Conservation (phyloP, 2,113 vertebrate species). For the Pipa parva region DNA sequence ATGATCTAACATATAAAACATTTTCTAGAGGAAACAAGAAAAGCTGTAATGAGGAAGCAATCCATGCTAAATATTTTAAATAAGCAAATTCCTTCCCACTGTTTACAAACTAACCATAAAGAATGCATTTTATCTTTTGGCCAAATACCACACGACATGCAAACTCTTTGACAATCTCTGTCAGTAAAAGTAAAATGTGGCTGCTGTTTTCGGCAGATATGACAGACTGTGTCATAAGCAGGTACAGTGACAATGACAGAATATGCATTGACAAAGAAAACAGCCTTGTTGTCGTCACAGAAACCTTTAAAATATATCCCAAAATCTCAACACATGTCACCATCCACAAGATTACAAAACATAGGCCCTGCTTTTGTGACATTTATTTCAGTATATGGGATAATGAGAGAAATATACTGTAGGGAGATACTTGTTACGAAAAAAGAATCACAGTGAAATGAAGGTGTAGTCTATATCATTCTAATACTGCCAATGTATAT, state of each 20-base stretch:
- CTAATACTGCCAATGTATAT: conserved; percentile 25
- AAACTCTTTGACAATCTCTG: conserved; percentile 42
- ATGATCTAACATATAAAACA: conserved; percentile 1
- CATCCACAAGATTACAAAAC: conserved; percentile 40
- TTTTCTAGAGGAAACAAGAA: conserved; percentile 13
- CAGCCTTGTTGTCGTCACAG: conserved; percentile 41
- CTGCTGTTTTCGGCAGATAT: conserved; percentile 30
- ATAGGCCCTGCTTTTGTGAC: conserved; percentile 36
- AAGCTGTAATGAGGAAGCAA: conserved; percentile 33
- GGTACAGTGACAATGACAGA: conserved; percentile 38
- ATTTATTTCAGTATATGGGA: conserved; percentile 36
- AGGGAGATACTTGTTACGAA: conserved; percentile 10
- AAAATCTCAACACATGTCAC: conserved; percentile 41
- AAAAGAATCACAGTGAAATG: neutral
- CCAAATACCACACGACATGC: conserved; percentile 37
- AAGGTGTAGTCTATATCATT: conserved; percentile 19
- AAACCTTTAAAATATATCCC: conserved; percentile 41
- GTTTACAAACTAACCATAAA: conserved; percentile 40
- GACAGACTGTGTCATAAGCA: conserved; percentile 35
- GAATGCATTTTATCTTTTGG: conserved; percentile 37
- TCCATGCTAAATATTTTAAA: conserved; percentile 40
- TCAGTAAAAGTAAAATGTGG: conserved; percentile 32
- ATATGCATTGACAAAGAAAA: conserved; percentile 41
- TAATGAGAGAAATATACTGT: conserved; percentile 36
- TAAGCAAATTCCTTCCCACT: conserved; percentile 42